phyloP scores from a whole-genome alignment of 2,888 invertebrate species.

The Athalia cordata region DNA sequence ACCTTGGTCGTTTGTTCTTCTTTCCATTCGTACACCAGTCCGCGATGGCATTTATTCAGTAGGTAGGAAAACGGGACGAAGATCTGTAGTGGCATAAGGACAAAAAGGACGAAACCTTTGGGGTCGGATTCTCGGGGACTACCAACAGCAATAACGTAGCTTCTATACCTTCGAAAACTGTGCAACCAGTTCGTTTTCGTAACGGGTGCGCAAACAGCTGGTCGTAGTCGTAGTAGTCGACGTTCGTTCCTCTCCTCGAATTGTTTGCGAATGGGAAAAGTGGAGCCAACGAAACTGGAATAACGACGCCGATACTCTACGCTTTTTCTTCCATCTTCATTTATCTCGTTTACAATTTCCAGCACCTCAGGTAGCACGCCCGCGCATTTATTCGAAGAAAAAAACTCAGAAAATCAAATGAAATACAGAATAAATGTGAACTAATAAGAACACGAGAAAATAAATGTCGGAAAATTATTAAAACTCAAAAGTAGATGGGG shows the following conservation, averaged over 20 bases:
- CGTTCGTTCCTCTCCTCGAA: too few relatives aligned
- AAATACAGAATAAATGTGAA: background rate
- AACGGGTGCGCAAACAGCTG: background rate
- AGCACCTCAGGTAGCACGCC: too few relatives aligned
- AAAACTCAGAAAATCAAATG: too few relatives aligned
- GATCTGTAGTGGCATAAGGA: background rate
- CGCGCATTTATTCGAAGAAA: too few relatives aligned
- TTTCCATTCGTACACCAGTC: too few relatives aligned
- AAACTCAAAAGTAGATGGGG: background rate
- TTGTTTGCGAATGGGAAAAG: constrained; percentile 12
- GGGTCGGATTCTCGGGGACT: background rate
- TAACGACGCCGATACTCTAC: background rate
- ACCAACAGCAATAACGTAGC: background rate
- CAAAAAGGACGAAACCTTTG: background rate
- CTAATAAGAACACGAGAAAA: background rate
- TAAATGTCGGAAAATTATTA: background rate
- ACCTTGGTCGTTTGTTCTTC: constrained; percentile 3
- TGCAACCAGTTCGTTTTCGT: background rate
- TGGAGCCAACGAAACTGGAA: background rate
- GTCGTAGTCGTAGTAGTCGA: too few relatives aligned
- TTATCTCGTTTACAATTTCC: background rate
- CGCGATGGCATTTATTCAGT: constrained; percentile 14
- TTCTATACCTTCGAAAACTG: background rate
- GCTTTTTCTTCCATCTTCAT: background rate
- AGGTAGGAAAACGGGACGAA: background rate